Percentiles rank a stretch among this genome's conserved stretches.
phyloP scores from a whole-genome alignment of 2,888 invertebrate species.

The Rhimphoctona megacephalus region DNA sequence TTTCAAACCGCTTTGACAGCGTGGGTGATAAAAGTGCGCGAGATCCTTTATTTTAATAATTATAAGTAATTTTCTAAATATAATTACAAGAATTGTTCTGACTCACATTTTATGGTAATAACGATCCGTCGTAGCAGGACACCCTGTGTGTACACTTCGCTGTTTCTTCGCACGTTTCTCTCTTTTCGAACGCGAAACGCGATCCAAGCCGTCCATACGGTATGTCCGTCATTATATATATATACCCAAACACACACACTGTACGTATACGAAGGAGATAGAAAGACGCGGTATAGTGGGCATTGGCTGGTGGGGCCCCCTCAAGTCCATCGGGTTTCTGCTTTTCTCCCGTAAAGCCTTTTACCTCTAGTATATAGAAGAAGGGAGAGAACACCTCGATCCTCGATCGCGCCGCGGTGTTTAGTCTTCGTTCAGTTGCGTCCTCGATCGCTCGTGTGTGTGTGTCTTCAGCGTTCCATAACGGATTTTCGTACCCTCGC shows the following conservation, averaged over 20 bases:
- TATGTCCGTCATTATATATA: no score
- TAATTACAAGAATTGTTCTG: no score
- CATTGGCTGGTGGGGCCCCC: constrained; percentile 40
- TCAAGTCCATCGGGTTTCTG: constrained; percentile 68
- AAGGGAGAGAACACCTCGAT: constrained; percentile 11
- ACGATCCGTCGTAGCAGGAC: background rate
- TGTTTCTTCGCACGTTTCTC: constrained; percentile 52
- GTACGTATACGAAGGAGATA: constrained; percentile 26
- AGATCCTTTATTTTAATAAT: background rate
- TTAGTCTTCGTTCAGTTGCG: constrained; percentile 69
- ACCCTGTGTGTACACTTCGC: constrained; percentile 7
- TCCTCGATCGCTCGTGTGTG: constrained; percentile 48
- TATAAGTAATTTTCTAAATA: no score
- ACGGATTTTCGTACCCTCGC: constrained; percentile 14
- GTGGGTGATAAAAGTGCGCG: background rate
- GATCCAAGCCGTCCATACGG: constrained; percentile 19
- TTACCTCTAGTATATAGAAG: constrained; percentile 31
- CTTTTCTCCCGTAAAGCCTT: constrained; percentile 71
- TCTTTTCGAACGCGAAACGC: constrained; percentile 15
- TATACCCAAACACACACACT: no score
- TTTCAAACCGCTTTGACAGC: background rate
- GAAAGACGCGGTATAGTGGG: constrained; percentile 45
- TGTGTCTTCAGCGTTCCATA: constrained; percentile 1
- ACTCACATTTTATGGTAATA: background rate
- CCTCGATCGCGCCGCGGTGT: constrained; percentile 51